Percentiles rank a stretch among this genome's conserved stretches.
Evolutionary conservation across 2,113 vertebrate species (phyloP).

Genomic region (Rhegmatorhina hoffmannsi): DNA sequence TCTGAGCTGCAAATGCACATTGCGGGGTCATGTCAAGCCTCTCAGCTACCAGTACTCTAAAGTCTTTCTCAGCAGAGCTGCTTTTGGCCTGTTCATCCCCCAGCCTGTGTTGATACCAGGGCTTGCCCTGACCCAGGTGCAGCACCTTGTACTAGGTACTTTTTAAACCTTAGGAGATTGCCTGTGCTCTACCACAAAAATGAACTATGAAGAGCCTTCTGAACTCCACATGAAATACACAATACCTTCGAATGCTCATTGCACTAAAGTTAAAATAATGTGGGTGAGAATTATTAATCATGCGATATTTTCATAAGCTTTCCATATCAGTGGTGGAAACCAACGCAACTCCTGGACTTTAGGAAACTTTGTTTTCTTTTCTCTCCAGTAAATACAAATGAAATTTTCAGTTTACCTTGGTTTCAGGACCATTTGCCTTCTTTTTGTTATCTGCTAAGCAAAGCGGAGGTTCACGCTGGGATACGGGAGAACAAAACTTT

Average conservation of each 20-base stretch:
- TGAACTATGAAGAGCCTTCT: not conserved
- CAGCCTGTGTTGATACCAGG: not conserved
- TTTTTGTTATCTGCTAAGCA: slow-evolving; percentile 49
- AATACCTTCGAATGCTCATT: not conserved
- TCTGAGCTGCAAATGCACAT: not conserved
- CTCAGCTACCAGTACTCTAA: not conserved
- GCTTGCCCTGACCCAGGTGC: not conserved
- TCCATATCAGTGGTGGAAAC: not conserved
- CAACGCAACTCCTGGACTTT: not conserved
- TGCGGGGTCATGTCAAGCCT: not conserved
- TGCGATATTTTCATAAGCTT: not conserved
- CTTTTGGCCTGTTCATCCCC: not conserved
- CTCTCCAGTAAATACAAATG: not conserved
- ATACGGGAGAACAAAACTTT: slow-evolving; percentile 79
- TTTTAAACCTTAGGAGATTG: not conserved
- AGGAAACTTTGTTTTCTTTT: not conserved
- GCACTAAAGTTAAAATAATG: not conserved
- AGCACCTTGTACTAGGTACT: not conserved
- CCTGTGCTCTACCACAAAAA: not conserved
- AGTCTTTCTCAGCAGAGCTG: not conserved
- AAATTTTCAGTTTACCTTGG: slow-evolving; percentile 74
- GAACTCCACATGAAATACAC: not conserved
- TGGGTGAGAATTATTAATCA: not conserved
- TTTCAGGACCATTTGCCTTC: slow-evolving; percentile 46
- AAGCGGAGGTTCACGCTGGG: not conserved